A percentile compares a stretch with the other conserved stretches of the same genome.
phyloP scores from a whole-genome alignment of 2,888 invertebrate genomes.

The Morpho helenor region DNA sequence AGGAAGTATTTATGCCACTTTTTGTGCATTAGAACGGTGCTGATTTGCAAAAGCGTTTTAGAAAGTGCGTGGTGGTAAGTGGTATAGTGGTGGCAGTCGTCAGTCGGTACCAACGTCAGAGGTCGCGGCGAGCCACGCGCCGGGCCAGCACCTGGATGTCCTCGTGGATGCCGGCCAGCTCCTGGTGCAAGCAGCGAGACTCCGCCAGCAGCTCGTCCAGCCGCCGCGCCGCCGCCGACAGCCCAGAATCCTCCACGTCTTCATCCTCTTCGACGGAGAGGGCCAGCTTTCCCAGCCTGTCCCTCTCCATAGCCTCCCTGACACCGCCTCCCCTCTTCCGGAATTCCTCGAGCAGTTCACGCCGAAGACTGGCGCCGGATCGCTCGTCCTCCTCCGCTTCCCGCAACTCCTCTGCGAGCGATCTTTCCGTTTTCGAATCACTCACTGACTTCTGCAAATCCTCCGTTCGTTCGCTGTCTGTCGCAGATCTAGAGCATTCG shows the following conservation, averaged over 20 bases:
- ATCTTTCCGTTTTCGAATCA: conserved; percentile 40
- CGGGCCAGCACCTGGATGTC: conserved; percentile 77
- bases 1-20: no score
- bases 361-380: conserved; percentile 36
- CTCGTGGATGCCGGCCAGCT: conserved; percentile 68
- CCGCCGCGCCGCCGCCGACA: conserved; percentile 57
- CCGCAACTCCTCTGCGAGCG: conserved; percentile 63
- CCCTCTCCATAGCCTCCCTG: conserved; percentile 57
- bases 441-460: conserved; percentile 11
- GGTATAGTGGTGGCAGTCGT: conserved; percentile 32
- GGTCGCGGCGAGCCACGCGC: conserved; percentile 59
- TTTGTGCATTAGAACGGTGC: conserved; percentile 11
- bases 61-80: conserved; percentile 13
- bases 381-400: conserved; percentile 61
- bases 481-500: conserved; percentile 25
- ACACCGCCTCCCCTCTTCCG: conserved; percentile 43
- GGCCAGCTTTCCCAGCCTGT: conserved; percentile 61
- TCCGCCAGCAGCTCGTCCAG: conserved; percentile 67
- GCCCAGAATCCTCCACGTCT: conserved; percentile 41
- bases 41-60: conserved; percentile 14
- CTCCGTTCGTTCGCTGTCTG: no score
- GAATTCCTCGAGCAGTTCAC: conserved; percentile 45
- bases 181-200: conserved; percentile 63
- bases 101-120: conserved; percentile 67
- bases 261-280: conserved; percentile 69